phyloP scores from a whole-genome alignment of 2,888 invertebrate species.

The Trissoscelio sp. region DNA sequence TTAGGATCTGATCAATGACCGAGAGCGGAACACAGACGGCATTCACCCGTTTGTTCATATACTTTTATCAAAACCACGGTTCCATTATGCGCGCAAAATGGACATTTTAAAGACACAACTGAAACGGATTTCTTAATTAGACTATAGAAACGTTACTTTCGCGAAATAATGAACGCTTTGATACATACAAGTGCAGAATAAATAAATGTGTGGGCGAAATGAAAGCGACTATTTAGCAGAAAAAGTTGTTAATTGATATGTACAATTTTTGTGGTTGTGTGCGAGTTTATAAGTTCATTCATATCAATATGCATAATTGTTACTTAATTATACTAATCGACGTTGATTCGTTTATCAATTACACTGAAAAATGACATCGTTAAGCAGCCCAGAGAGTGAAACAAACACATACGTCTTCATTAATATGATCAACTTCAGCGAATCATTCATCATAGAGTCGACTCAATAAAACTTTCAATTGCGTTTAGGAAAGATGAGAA shows the following conservation, averaged over 20 bases:
- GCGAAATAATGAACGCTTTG: conserved; percentile 34
- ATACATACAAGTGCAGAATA: background rate
- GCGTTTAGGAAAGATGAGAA: background rate
- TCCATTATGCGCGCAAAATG: conserved; percentile 40
- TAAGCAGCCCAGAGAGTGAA: conserved; percentile 49
- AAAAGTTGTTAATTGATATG: conserved; percentile 20
- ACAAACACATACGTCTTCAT: conserved; percentile 52
- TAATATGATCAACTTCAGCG: conserved; percentile 50
- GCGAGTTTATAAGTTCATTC: background rate
- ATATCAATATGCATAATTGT: conserved; percentile 31
- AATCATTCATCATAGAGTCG: conserved; percentile 47
- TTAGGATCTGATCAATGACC: conserved; percentile 60
- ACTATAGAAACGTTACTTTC: conserved; percentile 40
- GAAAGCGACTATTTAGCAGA: background rate
- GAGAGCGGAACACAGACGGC: conserved; percentile 43
- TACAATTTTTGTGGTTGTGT: too few species aligned
- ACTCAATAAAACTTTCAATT: conserved; percentile 35
- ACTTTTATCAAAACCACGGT: conserved; percentile 52
- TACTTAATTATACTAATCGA: conserved; percentile 37
- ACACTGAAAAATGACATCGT: conserved; percentile 47
- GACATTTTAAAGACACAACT: conserved; percentile 51
- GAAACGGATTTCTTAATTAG: conserved; percentile 52
- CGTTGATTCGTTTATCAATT: conserved; percentile 50
- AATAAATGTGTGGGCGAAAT: conserved; percentile 12
- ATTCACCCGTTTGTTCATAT: conserved; percentile 46